phyloP scores from a whole-genome alignment of 2,888 invertebrate genomes.

The Leptura quadrifasciata region DNA sequence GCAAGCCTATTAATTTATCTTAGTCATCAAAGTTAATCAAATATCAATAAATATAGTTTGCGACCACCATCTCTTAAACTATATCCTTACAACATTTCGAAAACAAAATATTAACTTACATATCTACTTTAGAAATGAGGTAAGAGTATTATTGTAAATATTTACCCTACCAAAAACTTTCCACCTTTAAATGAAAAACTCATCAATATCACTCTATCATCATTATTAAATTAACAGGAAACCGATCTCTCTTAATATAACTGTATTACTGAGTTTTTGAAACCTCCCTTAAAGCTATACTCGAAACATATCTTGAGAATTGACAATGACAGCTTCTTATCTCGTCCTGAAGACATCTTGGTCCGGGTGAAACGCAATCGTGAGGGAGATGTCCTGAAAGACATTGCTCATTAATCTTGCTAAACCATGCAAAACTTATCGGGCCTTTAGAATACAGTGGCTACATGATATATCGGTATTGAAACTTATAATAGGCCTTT shows the following conservation, averaged over 20 bases:
- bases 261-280: slow-evolving; percentile 6
- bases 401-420: slow-evolving; percentile 73
- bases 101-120: no score
- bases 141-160: background rate
- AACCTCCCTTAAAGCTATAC: slow-evolving; percentile 1
- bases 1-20: no score
- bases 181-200: slow-evolving; percentile 7
- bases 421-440: slow-evolving; percentile 74
- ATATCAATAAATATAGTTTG: no score
- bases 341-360: slow-evolving; percentile 39
- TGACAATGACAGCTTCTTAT: slow-evolving; percentile 42
- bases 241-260: slow-evolving; percentile 7
- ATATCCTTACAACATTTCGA: no score
- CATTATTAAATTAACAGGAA: slow-evolving; percentile 11
- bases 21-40: no score
- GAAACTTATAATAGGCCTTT: slow-evolving; percentile 72
- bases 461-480: slow-evolving; percentile 73
- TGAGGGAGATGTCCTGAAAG: slow-evolving; percentile 64
- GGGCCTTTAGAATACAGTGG: slow-evolving; percentile 66
- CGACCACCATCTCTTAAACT: no score
- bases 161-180: slow-evolving; percentile 10
- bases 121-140: no score
- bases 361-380: slow-evolving; percentile 45
- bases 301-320: slow-evolving; percentile 5
- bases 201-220: slow-evolving; percentile 32